phyloP scores from a whole-genome alignment of 2,888 invertebrate species.

The Hirtodrosophila confusa region DNA sequence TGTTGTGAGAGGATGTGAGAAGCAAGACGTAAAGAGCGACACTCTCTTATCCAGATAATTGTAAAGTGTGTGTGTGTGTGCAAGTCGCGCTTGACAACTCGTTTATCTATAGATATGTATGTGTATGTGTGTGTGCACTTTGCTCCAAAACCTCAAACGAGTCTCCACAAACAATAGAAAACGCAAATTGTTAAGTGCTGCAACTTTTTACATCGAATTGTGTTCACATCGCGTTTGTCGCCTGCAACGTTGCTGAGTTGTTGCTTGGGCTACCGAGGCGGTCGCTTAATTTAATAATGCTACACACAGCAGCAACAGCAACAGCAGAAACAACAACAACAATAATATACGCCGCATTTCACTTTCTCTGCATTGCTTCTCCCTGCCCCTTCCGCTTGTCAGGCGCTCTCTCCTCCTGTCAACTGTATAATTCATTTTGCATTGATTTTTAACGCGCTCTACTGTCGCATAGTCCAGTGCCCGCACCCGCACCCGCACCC shows the following conservation, averaged over 20 bases:
- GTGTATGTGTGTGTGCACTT: constrained; percentile 52
- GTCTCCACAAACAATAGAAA: constrained; percentile 50
- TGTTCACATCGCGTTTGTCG: constrained; percentile 11
- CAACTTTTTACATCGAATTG: constrained; percentile 29
- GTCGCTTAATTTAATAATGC: constrained; percentile 68
- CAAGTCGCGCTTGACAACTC: constrained; percentile 60
- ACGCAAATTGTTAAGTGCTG: constrained; percentile 28
- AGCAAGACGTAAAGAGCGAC: constrained; percentile 8
- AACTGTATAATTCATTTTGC: constrained; percentile 59
- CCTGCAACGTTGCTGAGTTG: constrained; percentile 11
- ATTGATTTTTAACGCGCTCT: constrained; percentile 65
- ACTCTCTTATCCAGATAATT: constrained; percentile 23
- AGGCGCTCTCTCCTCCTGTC: constrained; percentile 1
- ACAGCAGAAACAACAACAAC: constrained; percentile 26
- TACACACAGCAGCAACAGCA: constrained; percentile 7
- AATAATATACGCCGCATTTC: constrained; percentile 40
- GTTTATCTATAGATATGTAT: constrained; percentile 14
- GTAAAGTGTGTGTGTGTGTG: constrained; percentile 28
- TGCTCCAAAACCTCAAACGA: constrained; percentile 55
- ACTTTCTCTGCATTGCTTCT: constrained; percentile 52
- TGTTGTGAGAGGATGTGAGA: constrained; percentile 24
- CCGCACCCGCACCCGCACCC: constrained; percentile 1
- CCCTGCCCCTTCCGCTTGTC: background rate
- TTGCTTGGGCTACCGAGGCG: constrained; percentile 15
- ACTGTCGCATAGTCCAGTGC: constrained; percentile 10